phyloP scores from a whole-genome alignment of 2,888 invertebrate genomes.

The Dione juno region DNA sequence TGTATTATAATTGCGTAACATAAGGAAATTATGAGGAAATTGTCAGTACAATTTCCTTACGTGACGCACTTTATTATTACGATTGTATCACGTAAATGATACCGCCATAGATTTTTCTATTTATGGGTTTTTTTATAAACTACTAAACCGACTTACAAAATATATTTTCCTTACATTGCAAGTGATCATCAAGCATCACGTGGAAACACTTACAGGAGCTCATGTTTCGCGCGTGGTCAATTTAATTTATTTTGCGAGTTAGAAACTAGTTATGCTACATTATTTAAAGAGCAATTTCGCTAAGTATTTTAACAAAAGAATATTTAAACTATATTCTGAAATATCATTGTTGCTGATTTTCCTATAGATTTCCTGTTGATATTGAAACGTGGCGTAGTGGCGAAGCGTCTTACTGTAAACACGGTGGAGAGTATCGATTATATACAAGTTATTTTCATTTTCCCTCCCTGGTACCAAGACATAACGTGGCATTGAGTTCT shows the following conservation, averaged over 20 bases:
- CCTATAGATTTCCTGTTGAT: too few relatives aligned
- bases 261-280: not conserved
- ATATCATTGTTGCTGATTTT: too few relatives aligned
- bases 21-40: not conserved
- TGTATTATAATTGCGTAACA: conserved; percentile 8
- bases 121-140: conserved; percentile 1
- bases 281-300: not conserved
- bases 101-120: not conserved
- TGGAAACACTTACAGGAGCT: conserved; percentile 2
- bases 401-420: too few relatives aligned
- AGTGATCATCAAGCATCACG: conserved; percentile 21
- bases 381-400: too few relatives aligned
- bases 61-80: not conserved
- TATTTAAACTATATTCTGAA: too few relatives aligned
- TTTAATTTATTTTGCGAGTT: conserved; percentile 3
- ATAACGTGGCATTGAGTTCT: too few relatives aligned
- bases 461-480: too few relatives aligned
- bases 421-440: too few relatives aligned
- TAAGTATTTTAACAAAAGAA: too few relatives aligned
- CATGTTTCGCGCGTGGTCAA: conserved; percentile 8
- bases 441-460: too few relatives aligned
- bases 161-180: conserved; percentile 6
- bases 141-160: not conserved
- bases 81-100: not conserved
- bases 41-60: not conserved